Evolutionary conservation across 2,888 invertebrate genomes (phyloP).

Genomic region (Sinohyriopsis cumingii): DNA sequence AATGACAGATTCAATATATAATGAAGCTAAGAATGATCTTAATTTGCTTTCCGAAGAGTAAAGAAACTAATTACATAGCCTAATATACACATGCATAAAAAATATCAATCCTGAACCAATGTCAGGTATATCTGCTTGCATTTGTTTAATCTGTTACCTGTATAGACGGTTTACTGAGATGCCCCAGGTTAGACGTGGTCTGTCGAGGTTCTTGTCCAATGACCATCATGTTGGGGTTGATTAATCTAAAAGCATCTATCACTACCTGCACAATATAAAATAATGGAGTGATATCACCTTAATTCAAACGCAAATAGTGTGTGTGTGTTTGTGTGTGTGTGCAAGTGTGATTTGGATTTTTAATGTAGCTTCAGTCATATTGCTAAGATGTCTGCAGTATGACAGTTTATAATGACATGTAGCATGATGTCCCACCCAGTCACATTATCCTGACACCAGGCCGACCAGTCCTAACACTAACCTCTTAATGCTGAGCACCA

Average conservation of each 20-base stretch:
- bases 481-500: too few relatives aligned
- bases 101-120: too few relatives aligned
- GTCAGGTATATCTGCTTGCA: too few relatives aligned
- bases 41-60: background rate
- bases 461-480: too few relatives aligned
- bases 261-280: slow-evolving; percentile 83
- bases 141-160: slow-evolving; percentile 73
- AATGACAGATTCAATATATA: background rate
- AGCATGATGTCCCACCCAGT: too few relatives aligned
- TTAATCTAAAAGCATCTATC: slow-evolving; percentile 99
- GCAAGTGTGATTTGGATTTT: too few relatives aligned
- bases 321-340: too few relatives aligned
- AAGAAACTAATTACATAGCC: background rate
- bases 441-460: too few relatives aligned
- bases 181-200: slow-evolving; percentile 98
- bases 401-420: too few relatives aligned
- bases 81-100: too few relatives aligned
- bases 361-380: too few relatives aligned
- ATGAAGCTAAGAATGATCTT: background rate
- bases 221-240: slow-evolving; percentile 99
- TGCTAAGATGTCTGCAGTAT: too few relatives aligned
- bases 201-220: slow-evolving; percentile 98
- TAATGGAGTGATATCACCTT: background rate
- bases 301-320: background rate
- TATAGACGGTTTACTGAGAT: slow-evolving; percentile 98